A percentile compares a stretch with the other conserved stretches of the same genome.
phyloP scores from a whole-genome alignment of 2,888 invertebrate genomes.

The Strigamia maritima region DNA sequence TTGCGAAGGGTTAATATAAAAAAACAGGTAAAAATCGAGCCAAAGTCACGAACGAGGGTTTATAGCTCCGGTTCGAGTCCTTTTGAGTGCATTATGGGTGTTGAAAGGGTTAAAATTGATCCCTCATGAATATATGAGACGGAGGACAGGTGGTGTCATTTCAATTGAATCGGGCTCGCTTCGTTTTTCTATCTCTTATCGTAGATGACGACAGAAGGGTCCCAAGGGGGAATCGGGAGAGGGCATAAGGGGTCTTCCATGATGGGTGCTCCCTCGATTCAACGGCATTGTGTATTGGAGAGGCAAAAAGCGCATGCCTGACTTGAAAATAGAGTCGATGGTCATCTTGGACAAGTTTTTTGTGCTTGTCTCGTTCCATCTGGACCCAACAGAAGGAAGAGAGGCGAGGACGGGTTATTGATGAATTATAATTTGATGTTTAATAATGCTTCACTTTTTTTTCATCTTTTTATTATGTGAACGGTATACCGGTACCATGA shows the following conservation, averaged over 20 bases:
- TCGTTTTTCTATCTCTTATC: slow-evolving; percentile 26
- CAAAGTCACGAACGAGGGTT: not conserved
- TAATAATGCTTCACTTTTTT: not conserved
- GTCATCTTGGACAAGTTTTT: slow-evolving; percentile 7
- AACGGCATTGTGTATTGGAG: not conserved
- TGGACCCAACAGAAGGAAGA: not conserved
- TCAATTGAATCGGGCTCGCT: not conserved
- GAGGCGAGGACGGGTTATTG: not conserved
- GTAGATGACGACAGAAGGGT: slow-evolving; percentile 19
- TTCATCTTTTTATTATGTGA: no score
- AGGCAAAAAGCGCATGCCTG: slow-evolving; percentile 20
- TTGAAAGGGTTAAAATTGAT: slow-evolving; percentile 27
- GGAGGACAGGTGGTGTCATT: slow-evolving; percentile 25
- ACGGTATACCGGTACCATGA: no score
- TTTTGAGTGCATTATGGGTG: slow-evolving; percentile 17
- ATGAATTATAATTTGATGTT: not conserved
- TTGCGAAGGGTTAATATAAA: not conserved
- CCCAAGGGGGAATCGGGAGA: not conserved
- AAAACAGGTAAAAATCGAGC: not conserved
- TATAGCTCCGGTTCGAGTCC: not conserved
- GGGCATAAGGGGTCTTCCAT: not conserved
- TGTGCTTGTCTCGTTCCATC: not conserved
- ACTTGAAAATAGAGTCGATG: slow-evolving; percentile 1
- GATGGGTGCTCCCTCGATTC: slow-evolving; percentile 9
- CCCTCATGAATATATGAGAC: slow-evolving; percentile 29